Evolutionary conservation across 2,113 vertebrate species (phyloP).

Genomic region (Cottus gobio): DNA sequence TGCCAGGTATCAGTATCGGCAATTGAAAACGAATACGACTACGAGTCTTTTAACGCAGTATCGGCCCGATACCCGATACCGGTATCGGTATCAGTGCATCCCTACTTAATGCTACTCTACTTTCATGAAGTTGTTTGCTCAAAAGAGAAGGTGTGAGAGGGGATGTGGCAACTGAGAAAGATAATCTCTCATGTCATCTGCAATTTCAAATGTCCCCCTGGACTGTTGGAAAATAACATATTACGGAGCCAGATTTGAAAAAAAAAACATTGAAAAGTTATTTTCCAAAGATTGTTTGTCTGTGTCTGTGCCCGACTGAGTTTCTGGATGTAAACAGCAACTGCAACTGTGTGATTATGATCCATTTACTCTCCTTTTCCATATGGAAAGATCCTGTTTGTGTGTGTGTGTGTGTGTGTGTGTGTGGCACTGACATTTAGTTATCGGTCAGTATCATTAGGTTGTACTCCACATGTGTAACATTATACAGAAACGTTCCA

Average conservation of each 20-base stretch:
- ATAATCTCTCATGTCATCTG: neutral
- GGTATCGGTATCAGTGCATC: too few species aligned
- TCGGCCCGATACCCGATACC: too few species aligned
- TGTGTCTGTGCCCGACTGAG: slow-evolving; percentile 7
- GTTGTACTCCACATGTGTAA: slow-evolving; percentile 9
- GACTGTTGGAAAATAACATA: slow-evolving; percentile 26
- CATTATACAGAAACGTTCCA: slow-evolving; percentile 28
- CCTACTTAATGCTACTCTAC: too few species aligned
- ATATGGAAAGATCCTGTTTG: slow-evolving; percentile 42
- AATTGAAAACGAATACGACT: too few species aligned
- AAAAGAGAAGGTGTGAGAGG: neutral
- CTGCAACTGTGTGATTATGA: slow-evolving; percentile 54
- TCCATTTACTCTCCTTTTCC: slow-evolving; percentile 40
- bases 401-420: slow-evolving; percentile 6
- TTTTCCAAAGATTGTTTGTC: slow-evolving; percentile 14
- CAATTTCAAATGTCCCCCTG: neutral
- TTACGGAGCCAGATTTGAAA: neutral
- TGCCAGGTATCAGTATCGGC: too few species aligned
- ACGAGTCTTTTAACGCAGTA: too few species aligned
- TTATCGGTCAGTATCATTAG: slow-evolving; percentile 6
- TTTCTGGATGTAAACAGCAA: slow-evolving; percentile 43
- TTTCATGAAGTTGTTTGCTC: neutral
- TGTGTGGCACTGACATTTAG: neutral
- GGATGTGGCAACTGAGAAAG: neutral
- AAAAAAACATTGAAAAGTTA: slow-evolving; percentile 12